Evolutionary conservation across 1,140 invertebrate species (phyloP), one percentile per base, ranked within the genome.

Genomic region (Platyscapa corneri): DNA sequence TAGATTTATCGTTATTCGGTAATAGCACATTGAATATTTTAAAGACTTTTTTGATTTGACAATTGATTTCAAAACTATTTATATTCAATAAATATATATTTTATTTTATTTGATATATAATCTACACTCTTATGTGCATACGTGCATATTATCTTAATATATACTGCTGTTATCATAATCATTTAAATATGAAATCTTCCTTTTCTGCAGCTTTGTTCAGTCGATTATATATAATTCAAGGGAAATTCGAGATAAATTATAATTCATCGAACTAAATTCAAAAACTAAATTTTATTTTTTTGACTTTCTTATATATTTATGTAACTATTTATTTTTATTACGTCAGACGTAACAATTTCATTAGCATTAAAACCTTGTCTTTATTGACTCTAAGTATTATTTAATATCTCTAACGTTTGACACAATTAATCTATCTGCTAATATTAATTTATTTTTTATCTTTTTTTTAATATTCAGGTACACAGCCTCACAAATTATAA

Each of bases 381-480:
- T 53, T 10, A 16, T 53, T 53, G 16, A 53, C 16, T 14, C 16
- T 34, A 10, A 32, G 23, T 27, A 78, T 60, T 78, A 32, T 77
- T 18, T 60, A 53, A 8, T 20, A 60, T 78, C 18, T 53, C 8
- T 53, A 53, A 2, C 8, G 18, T 53, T 60, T 60, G 5, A 60
- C 23, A 27, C 6, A 1, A 23, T 60, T 27, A 27, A 60, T 60
- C 5, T 60, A 14, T 6, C 3, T 60, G 1, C 5, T 60, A 60
- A 60, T 60, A 60, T 10, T 60, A 60, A 60, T 27, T 60, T 60
- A 20, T 32, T 10, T 78, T 60, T 27, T n/a, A n/a, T n/a, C n/a
- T n/a, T 27, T 78, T 32, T 42, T 76, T n/a, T 30, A n/a, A 49
- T 49, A 3, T 56, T 60, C 76, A 78, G 49, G 76, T 78, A 60